Evolutionary conservation across 92 coral and sea anemone genomes (phyloP), one percentile per base, ranked within the genome.

Genomic region (Actinostola sp.): DNA sequence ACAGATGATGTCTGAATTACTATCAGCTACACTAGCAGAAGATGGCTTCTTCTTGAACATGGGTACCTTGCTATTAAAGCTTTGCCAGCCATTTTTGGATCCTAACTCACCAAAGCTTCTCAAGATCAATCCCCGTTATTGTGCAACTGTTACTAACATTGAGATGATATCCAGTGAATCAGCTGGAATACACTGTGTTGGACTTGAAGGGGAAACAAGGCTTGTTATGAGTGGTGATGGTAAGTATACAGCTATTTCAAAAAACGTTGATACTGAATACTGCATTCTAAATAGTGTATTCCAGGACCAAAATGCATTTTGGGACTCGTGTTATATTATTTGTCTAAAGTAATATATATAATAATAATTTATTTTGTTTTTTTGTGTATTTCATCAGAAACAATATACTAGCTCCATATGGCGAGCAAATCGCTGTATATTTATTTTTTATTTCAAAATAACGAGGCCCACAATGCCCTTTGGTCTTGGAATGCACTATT

Each of bases 31-130:
- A 16, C 84, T 85, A 60, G 97, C 99, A 14, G 84, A 89, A 41
- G 97, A 95, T 74, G 97, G 97, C 15, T 95, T 92, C 77, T 95
- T 95, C 65, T 84, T 95, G 46, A 95, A 95, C 81, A 92, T 95
- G 27, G 86, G 97, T 27, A 82, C 76, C 43, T 48, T 88, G n/a
- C 75, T 95, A 35, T 79, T 95, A 27, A 73, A 86, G 38, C 66
- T 88, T 4, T 95, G 92, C 39, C 92, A 86, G 73, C 99, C 97
- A 14, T 86, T 95, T 31, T 58, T 88, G 80, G 92, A 92, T 56
- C 87, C 97, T 21, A 44, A 61, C 10, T 92, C 97, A 11, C 86
- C 90, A 2, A 95, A 83, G 75, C 91, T 95, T 50, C 63, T 85
- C 38, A 88, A 89, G 70, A 86, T 95, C 42, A 78, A 95, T 54